These are phyloP conservation scores for Syngnathus floridae DNA, from an alignment of 2,113 vertebrate genomes.

Conservation along the genomic window DNA sequence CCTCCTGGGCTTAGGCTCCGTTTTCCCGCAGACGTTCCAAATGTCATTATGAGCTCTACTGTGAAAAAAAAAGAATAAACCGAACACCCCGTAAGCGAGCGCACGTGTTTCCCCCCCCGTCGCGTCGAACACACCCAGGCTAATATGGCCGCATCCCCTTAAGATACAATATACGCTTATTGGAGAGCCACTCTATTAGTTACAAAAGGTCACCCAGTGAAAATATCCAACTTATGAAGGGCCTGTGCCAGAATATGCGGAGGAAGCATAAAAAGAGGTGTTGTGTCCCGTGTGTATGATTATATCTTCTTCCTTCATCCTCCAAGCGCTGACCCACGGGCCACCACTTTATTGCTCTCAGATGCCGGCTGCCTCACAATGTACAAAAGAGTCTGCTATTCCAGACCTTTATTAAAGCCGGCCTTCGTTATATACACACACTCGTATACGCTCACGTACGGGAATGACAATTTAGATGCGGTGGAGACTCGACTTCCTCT, in stretches of 20 bases:
- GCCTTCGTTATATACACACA: conserved; percentile 44
- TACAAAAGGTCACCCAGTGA: conserved; percentile 78
- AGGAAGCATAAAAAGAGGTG: conserved; percentile 75
- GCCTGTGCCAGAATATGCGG: conserved; percentile 69
- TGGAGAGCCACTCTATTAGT: conserved; percentile 77
- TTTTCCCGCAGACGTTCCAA: conserved; percentile 63
- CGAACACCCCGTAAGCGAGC: conserved; percentile 33
- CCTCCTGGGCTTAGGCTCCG: conserved; percentile 52
- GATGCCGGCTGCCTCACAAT: conserved; percentile 73
- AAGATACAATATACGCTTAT: conserved; percentile 79
- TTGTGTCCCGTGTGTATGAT: conserved; percentile 77
- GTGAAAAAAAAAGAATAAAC: conserved; percentile 28
- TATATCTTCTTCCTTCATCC: conserved; percentile 78
- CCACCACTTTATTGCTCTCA: conserved; percentile 78
- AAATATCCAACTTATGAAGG: conserved; percentile 79
- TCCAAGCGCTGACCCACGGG: conserved; percentile 72
- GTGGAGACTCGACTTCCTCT: conserved; percentile 25
- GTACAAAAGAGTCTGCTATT: conserved; percentile 80
- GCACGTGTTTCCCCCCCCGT: conserved; percentile 56
- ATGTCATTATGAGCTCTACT: conserved; percentile 62
- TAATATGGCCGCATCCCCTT: conserved; percentile 69
- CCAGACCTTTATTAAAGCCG: conserved; percentile 71
- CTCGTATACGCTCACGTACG: conserved; percentile 23
- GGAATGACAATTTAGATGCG: conserved; percentile 23
- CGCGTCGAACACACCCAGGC: conserved; percentile 49